Conservation (phyloP, 2,797 vertebrate species). For the Lutjanus campechanus region DNA sequence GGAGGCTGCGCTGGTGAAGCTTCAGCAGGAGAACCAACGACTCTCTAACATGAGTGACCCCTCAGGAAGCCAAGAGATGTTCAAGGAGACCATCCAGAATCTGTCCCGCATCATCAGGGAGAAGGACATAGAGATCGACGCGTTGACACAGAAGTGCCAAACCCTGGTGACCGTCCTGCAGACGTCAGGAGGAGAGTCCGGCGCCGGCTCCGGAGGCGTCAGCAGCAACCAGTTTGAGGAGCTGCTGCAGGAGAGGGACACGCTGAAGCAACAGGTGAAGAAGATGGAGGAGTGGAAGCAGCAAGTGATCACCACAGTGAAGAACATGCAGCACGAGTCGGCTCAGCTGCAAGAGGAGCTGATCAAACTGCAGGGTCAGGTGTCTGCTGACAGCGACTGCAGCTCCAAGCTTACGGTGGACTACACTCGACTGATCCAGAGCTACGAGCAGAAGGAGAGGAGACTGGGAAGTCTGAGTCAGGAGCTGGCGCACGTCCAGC, state of each 20-base stretch:
- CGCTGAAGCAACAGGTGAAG: conserved; percentile 96
- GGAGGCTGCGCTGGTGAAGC: conserved; percentile 91
- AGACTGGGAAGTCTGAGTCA: conserved; percentile 91
- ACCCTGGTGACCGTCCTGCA: conserved; percentile 95
- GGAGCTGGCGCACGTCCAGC: conserved; percentile 94
- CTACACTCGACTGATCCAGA: conserved; percentile 93
- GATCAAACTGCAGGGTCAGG: conserved; percentile 91
- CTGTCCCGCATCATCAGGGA: conserved; percentile 97
- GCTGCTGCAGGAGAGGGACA: conserved; percentile 94
- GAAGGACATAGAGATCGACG: conserved; percentile 99
- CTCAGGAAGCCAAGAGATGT: conserved; percentile 95
- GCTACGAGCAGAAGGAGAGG: conserved; percentile 94
- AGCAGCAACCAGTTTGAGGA: conserved; percentile 99
- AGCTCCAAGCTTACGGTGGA: conserved; percentile 92
- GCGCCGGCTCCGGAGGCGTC: conserved; percentile 84
- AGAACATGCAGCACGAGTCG: conserved; percentile 98
- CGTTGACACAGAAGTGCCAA: conserved; percentile 96
- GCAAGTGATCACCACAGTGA: conserved; percentile 97
- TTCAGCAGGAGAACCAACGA: conserved; percentile 95
- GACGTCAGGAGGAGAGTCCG: conserved; percentile 81
- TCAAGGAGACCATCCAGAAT: conserved; percentile 97
- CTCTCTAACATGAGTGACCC: conserved; percentile 89
- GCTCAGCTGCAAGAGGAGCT: conserved; percentile 96
- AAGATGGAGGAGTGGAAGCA: conserved; percentile 99
- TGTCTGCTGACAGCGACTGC: conserved; percentile 91